Evolutionary conservation across 2,888 invertebrate species (phyloP), one percentile per base, ranked within the genome.

Genomic region (Limnephilus marmoratus): DNA sequence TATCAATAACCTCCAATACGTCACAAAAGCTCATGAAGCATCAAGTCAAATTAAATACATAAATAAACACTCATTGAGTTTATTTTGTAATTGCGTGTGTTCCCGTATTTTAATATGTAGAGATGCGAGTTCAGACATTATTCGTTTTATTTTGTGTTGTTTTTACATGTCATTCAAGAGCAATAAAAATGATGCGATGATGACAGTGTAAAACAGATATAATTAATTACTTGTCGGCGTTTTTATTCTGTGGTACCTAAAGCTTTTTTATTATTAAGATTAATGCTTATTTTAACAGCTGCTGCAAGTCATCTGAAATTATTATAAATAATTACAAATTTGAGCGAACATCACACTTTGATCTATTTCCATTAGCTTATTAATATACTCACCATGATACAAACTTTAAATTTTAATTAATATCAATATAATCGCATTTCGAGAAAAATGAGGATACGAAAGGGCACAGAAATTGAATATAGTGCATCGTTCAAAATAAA

Each of bases 131-230:
- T 68, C 24, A n/a, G 15, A 18, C 15, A 83, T 83, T 37, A 34
- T 83, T 34, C 82, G 34, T 31, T 7, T 83, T 83, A 37, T 83
- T 34, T 83, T 83, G 18, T 37, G 34, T 83, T 82, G 11, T 34
- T 45, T 86, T 86, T 29, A 86, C 85, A 68, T 53, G 24, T 53
- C 41, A 90, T 90, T 90, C 90, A 9, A 41, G 45, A 81, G 15
- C 7, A 83, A 49, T 83, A 90, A 83, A 90, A 90, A 49, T 83
- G 90, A 90, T 90, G 34, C 49, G 29, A 37, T 29, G 83, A 83
- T 90, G 90, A 90, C 90, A 83, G 49, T 83, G 90, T 83, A 83
- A 87, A 87, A 53, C 24, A 86, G 18, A 86, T 13, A 29, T 53
- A 87, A 87, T 87, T 87, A 87, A 53, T 87, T 87, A 53, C 34